Percentiles rank a stretch among this genome's conserved stretches.
phyloP scores from a whole-genome alignment of 2,797 vertebrate genomes.

The Balearica regulorum region DNA sequence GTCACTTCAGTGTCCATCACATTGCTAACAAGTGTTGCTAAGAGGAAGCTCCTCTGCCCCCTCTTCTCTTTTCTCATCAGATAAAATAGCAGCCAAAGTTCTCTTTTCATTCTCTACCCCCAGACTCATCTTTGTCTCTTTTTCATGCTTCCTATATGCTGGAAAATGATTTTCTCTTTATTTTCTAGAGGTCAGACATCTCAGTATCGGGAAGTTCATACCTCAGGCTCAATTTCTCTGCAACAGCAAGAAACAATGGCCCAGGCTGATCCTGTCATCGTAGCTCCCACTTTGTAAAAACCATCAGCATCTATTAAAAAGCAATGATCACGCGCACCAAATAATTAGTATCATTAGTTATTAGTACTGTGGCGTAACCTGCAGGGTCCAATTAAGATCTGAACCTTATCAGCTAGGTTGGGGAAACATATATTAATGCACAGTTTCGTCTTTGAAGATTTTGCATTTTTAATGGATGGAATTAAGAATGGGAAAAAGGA shows the following conservation, averaged over 20 bases:
- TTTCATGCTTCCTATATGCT: neutral
- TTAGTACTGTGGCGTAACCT: conserved; percentile 39
- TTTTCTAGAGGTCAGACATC: neutral
- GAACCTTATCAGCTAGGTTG: conserved; percentile 2
- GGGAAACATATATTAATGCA: neutral
- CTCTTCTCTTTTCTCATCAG: neutral
- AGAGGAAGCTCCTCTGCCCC: neutral
- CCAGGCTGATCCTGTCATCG: neutral
- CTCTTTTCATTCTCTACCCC: neutral
- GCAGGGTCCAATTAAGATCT: conserved; percentile 47
- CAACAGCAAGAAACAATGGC: neutral
- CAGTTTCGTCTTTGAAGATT: conserved; percentile 43
- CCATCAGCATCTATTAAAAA: neutral
- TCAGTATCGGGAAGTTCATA: neutral
- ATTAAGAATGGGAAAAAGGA: conserved; percentile 22
- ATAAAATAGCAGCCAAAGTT: neutral
- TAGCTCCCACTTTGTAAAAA: neutral
- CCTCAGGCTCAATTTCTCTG: neutral
- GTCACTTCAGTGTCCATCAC: neutral
- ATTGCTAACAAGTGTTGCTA: neutral
- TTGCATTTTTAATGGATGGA: conserved; percentile 41
- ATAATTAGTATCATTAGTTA: conserved; percentile 44
- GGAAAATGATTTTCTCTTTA: neutral
- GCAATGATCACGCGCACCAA: neutral
- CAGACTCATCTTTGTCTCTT: neutral